Evolutionary conservation across 2,113 vertebrate genomes (phyloP), one percentile per base, ranked within the genome.

Genomic region (Passer montanus): DNA sequence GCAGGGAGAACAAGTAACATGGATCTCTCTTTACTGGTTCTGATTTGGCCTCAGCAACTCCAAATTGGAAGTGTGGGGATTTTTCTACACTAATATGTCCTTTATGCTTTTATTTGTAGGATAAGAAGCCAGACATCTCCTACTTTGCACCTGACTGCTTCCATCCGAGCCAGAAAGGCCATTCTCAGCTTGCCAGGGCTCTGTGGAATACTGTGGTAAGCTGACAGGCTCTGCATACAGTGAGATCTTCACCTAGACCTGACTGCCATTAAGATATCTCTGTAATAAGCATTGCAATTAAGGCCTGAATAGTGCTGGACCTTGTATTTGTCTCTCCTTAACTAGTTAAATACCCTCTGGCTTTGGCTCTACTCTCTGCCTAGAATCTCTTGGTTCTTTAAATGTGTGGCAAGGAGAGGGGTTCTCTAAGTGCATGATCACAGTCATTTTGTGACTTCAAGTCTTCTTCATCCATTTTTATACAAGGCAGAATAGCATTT

Each of bases 201-300:
- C 99, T 99, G 58, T 99, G 99, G 99, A 98, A 98, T 95, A 97
- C 98, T 95, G 94, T 99, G 99, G 99, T 99, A 97, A 96, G 89
- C 30, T 53, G 62, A 37, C 30, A 59, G 23, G 24, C 10, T 80
- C 23, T 70, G 62, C 50, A 8, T 18, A 11, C 16, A 52, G 18
- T 7, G 19, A 53, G 14, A 14, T 67, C 22, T 84, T 83, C 70
- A 59, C 46, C 30, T 82, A 55, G 46, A 80, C 12, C 41, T 66
- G 37, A 10, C 16, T 27, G 9, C 12, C 35, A 30, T 19, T 75
- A 66, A 64, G 82, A 67, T 62, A 58, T 84, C 37, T 53, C 21
- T 41, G 19, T 66, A 73, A 77, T 23, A 44, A 49, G 23, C 13
- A 6, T 43, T 79, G 15, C 37, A 87, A 5, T 75, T 41, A 39